These are phyloP conservation scores for Andrena chrysosceles DNA, from an alignment of 2,888 invertebrate genomes.

Conservation along the genomic window DNA sequence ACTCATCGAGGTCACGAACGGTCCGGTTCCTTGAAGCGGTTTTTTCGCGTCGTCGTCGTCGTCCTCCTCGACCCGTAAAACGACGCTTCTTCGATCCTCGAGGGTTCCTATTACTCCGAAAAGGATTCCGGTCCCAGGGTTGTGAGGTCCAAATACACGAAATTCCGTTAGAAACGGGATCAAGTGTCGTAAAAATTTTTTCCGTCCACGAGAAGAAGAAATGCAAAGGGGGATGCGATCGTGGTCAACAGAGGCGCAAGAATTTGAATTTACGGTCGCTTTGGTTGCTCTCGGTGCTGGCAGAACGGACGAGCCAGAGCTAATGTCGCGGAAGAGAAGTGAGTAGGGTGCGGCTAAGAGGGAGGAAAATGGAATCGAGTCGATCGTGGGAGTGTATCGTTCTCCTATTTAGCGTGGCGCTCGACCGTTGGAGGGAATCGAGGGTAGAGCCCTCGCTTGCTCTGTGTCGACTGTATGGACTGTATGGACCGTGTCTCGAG, in stretches of 20 bases:
- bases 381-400: constrained; percentile 74
- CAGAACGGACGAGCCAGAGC: constrained; percentile 37
- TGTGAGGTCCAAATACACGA: not conserved
- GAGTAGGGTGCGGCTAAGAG: constrained; percentile 42
- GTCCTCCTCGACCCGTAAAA: constrained; percentile 30
- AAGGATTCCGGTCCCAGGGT: constrained; percentile 20
- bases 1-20: constrained; percentile 71
- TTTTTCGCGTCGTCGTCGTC: constrained; percentile 26
- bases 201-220: not conserved
- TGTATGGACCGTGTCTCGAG: constrained; percentile 26
- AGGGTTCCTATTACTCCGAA: constrained; percentile 15
- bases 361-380: constrained; percentile 64
- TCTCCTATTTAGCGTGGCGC: constrained; percentile 74
- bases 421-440: constrained; percentile 58
- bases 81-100: constrained; percentile 30
- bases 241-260: not conserved
- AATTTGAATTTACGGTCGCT: constrained; percentile 33
- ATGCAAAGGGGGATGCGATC: not conserved
- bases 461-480: constrained; percentile 30
- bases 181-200: not conserved
- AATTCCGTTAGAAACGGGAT: not conserved
- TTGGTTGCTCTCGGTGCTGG: not conserved
- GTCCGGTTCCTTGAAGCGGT: constrained; percentile 65
- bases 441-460: constrained; percentile 35
- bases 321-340: constrained; percentile 72